These are phyloP conservation scores for Perca flavescens DNA, from an alignment of 2,113 vertebrate genomes.

Conservation along the genomic window DNA sequence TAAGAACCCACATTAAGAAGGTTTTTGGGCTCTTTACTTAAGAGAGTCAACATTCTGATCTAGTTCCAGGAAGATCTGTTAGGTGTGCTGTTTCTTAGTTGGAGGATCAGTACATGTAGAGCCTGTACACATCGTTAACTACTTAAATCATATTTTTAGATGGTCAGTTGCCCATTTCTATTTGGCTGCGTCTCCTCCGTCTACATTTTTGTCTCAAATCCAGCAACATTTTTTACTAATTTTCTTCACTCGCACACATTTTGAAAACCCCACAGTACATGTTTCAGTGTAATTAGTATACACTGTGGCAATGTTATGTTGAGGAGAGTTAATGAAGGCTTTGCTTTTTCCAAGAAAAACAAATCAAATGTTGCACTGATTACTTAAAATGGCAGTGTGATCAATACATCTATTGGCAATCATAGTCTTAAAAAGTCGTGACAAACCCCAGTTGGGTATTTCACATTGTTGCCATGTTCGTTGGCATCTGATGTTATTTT, in stretches of 20 bases:
- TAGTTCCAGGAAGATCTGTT: conserved; percentile 4
- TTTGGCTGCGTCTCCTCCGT: conserved; percentile 20
- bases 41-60: conserved; percentile 7
- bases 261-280: background rate
- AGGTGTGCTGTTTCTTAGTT: background rate
- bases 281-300: background rate
- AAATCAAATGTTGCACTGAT: background rate
- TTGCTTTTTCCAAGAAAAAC: background rate
- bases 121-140: conserved; percentile 26
- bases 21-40: background rate
- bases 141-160: conserved; percentile 28
- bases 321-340: background rate
- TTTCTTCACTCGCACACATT: conserved; percentile 8
- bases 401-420: conserved; percentile 9
- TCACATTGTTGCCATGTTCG: conserved; percentile 10
- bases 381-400: background rate
- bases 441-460: conserved; percentile 14
- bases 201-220: conserved; percentile 17
- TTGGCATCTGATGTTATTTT: conserved; percentile 34
- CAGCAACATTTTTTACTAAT: background rate
- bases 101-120: conserved; percentile 17
- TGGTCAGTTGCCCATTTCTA: conserved; percentile 22
- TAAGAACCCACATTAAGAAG: background rate
- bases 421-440: background rate
- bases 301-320: background rate